phyloP scores from a whole-genome alignment of 2,888 invertebrate genomes.

The Amblyteles armatorius region DNA sequence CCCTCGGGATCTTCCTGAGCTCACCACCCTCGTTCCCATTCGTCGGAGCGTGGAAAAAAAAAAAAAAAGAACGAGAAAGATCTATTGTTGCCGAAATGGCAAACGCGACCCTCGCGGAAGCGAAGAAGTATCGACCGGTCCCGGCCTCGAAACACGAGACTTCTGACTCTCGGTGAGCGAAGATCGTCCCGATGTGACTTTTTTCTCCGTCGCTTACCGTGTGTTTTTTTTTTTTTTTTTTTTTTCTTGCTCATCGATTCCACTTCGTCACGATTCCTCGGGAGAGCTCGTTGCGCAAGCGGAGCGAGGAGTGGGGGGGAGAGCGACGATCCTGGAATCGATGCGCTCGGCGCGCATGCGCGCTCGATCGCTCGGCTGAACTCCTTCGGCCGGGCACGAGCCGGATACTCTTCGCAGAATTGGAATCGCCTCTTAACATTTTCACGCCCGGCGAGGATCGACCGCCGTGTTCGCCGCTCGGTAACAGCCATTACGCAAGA shows the following conservation, averaged over 20 bases:
- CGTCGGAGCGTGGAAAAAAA: slow-evolving; percentile 50
- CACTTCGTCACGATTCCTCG: not conserved
- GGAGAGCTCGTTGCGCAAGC: not conserved
- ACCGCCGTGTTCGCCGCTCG: slow-evolving; percentile 25
- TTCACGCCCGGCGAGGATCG: slow-evolving; percentile 49
- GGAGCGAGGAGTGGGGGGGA: no score
- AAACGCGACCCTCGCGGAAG: slow-evolving; percentile 33
- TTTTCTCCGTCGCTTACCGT: not conserved
- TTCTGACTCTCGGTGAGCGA: slow-evolving; percentile 7
- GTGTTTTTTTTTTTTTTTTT: not conserved
- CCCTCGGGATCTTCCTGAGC: slow-evolving; percentile 50
- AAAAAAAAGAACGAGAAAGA: slow-evolving; percentile 25
- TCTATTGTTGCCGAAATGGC: slow-evolving; percentile 65
- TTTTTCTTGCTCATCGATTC: not conserved
- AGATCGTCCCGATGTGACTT: not conserved
- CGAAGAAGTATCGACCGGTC: slow-evolving; percentile 4
- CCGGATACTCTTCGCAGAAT: slow-evolving; percentile 50
- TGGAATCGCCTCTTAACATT: slow-evolving; percentile 56
- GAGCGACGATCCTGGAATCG: no score
- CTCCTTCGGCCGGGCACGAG: slow-evolving; percentile 22
- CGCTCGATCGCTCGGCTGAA: no score
- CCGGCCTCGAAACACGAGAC: slow-evolving; percentile 6
- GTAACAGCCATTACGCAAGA: slow-evolving; percentile 55
- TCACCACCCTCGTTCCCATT: slow-evolving; percentile 51
- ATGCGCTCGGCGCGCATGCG: no score